Base-by-base conservation (phyloP, 1,140 invertebrate species). In the Radopholus similis region DNA sequence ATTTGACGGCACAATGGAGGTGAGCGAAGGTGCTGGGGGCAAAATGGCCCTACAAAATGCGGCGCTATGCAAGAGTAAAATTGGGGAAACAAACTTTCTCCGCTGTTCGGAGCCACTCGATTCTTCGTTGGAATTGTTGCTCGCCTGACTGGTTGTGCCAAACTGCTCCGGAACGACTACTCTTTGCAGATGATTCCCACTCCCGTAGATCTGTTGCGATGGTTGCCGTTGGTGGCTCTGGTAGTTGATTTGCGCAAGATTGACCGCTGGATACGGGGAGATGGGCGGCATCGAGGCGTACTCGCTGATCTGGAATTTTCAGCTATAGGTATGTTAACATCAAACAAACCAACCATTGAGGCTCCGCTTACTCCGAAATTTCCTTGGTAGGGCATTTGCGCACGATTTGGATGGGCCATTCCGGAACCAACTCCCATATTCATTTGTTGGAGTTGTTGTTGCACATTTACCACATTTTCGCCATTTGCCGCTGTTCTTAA, bases 81-180 rank as follows among this genome's bases (percentile, higher is more conserved):
- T 18, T n/a, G n/a, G n/a, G n/a, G n/a, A n/a, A 47, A 5, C 23
- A n/a, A 38, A 75, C 73, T 72, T 73, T 64, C 71, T 70, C 30
- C 74, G 71, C 9, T 77, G 72, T 15, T 78, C 75, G 18, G 76
- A 78, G 4, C 74, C 71, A 55, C 66, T 77, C 18, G 77, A 79
- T 21, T 74, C 75, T 32, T 79, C 75, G 42, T 76, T 79, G 15
- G 75, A 76, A 40, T 74, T 72, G 28, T 66, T 72, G 28, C 77
- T 77, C 11, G 68, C 73, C 55, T 79, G 77, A 51, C 74, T 77
- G 23, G 66, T 65, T 9, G 57, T 47, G 15, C 35, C 58, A 40
- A 60, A 60, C 30, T 62, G 58, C 34, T 62, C 58, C 28, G 34
- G 49, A 23, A 28, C 28, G 5, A 15, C 13, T 53, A 30, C 28